Conservation (phyloP, 2,888 invertebrate species). For the Drosophila multiciliata region DNA sequence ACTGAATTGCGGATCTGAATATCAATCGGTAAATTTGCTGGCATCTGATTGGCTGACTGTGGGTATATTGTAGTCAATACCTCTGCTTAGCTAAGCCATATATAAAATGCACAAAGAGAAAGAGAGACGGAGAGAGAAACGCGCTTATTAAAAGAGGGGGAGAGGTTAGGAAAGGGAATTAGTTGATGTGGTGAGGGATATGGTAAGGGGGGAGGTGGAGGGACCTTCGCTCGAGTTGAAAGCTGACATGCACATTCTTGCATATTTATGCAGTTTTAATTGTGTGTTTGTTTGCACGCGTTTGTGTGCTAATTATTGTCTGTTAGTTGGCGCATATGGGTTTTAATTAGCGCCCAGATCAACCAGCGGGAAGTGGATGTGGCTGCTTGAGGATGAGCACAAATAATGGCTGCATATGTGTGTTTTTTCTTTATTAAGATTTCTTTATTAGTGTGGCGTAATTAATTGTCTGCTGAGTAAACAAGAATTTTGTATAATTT, state of each 20-base stretch:
- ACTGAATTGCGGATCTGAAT: neutral
- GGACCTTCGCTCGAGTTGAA: conserved; percentile 45
- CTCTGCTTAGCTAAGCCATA: too few relatives aligned
- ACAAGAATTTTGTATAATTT: conserved; percentile 19
- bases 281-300: conserved; percentile 69
- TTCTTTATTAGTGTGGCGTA: conserved; percentile 10
- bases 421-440: conserved; percentile 30
- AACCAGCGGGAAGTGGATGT: neutral
- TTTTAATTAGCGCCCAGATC: conserved; percentile 55
- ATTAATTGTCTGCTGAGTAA: conserved; percentile 46
- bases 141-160: neutral
- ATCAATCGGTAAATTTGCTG: neutral
- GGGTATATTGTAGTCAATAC: conserved; percentile 15
- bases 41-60: neutral
- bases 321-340: conserved; percentile 67
- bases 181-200: too few relatives aligned
- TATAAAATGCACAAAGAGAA: neutral
- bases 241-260: conserved; percentile 68
- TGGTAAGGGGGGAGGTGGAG: neutral
- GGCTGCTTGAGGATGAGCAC: neutral
- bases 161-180: neutral
- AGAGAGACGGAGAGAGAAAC: too few relatives aligned
- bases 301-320: conserved; percentile 76
- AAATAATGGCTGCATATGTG: conserved; percentile 36
- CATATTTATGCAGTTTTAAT: conserved; percentile 80